Evolutionary conservation across 1,140 invertebrate species (phyloP), one percentile per base, ranked within the genome.

Genomic region (Achroia grisella): DNA sequence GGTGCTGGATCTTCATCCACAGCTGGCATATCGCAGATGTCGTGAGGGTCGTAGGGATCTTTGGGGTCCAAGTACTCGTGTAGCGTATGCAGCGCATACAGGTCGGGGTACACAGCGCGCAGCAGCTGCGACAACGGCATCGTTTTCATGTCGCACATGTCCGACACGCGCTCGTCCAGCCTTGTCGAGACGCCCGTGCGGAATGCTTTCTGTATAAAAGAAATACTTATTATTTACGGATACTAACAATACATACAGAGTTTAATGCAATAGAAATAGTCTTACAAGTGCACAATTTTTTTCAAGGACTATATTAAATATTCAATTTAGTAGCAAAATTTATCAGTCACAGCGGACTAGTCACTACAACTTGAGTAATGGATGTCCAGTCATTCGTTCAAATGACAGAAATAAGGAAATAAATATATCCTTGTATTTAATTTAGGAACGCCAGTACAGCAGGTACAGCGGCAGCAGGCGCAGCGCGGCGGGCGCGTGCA

Each of bases 91-190:
- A 99, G 79, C 5, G 96, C 91, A 87, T 98, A 99, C 29, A 99
- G 87, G 82, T 96, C 93, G 8, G 98, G 98, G 89, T 99, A 98
- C 48, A 99, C 90, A 40, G 88, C 89, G 58, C 96, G 93, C 60
- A 99, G 90, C 2, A 99, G 88, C 62, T 92, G 89, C 41, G 86
- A 74, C 10, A 98, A 80, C 11, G 98, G 97, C 58, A 97, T 75
- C 17, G 91, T 92, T 87, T 99, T 99, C 88, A 98, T 93, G 74
- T 94, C 91, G 71, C 96, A 95, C 96, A 99, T 97, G 34, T 94
- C 93, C 68, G 90, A 95, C 1, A 98, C 92, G 30, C 98, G 89
- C 76, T 99, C 97, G 87, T 99, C 98, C 27, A 98, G 77, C 27
- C 94, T 90, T 0, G 96, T 97, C 62, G 92, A 94, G 9, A 91